Conservation (phyloP, 2,888 invertebrate species). For the Drosophila rellima region DNA sequence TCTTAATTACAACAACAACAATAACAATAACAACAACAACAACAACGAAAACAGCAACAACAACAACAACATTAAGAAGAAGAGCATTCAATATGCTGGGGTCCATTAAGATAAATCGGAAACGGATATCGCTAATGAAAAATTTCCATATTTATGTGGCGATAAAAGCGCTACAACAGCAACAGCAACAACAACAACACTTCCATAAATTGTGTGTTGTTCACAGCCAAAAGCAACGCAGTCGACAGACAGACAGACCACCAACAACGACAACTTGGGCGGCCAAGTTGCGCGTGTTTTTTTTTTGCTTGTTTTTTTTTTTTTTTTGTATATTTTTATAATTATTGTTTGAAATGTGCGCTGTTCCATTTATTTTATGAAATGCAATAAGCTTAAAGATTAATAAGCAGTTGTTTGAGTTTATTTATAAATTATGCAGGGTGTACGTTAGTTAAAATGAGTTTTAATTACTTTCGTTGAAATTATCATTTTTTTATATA, state of each 20-base stretch:
- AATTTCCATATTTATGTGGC: slow-evolving; percentile 77
- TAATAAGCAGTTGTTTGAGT: background rate
- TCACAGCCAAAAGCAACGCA: slow-evolving; percentile 20
- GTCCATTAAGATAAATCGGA: slow-evolving; percentile 79
- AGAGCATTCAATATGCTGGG: slow-evolving; percentile 13
- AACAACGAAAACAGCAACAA: slow-evolving; percentile 52
- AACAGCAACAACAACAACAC: slow-evolving; percentile 21
- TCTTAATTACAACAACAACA: slow-evolving; percentile 75
- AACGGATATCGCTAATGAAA: slow-evolving; percentile 80
- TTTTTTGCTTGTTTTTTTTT: slow-evolving; percentile 7
- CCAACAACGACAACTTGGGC: slow-evolving; percentile 52
- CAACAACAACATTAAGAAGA: slow-evolving; percentile 44
- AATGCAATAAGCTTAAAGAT: slow-evolving; percentile 30
- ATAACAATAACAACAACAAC: slow-evolving; percentile 53
- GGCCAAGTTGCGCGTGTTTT: slow-evolving; percentile 29
- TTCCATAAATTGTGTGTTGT: slow-evolving; percentile 19
- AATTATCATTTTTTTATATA: no score
- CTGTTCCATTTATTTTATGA: slow-evolving; percentile 53
- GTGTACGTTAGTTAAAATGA: background rate
- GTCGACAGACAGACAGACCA: slow-evolving; percentile 16
- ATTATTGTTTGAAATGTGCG: slow-evolving; percentile 25
- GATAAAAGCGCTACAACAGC: slow-evolving; percentile 52
- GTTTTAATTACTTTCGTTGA: background rate
- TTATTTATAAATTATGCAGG: background rate
- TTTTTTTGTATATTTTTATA: slow-evolving; percentile 10